Base-by-base conservation (phyloP, 2,797 vertebrate genomes). In the Epinephelus malabaricus region DNA sequence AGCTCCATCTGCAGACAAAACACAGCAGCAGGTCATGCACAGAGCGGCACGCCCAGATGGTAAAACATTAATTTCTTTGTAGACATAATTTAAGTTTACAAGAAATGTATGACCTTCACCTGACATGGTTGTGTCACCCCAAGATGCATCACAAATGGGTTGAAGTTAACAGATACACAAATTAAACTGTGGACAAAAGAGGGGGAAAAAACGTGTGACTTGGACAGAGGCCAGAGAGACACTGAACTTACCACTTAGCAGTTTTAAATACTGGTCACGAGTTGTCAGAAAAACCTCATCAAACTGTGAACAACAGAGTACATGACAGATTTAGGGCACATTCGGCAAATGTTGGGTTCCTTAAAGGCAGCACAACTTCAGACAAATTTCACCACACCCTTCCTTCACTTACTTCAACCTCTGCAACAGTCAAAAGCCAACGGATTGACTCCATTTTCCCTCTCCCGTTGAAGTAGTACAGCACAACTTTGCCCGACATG, bases 371-470 rank as follows among this genome's bases (percentile, higher is more conserved):
- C 19, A 30, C 15, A 21, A 2, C 10, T 60, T 53, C 0, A 50
- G 7, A 34, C 7, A 7, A 12, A 43, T 43, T 12, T 12, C 40
- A 43, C 34, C 34, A 34, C 34, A 34, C 34, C 34, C 7, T 34
- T 7, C 1, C 11, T 27, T 3, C 0, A 23, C 9, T 46, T 3
- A 98, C 98, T 94, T 99, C 96, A 43, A 97, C 95, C 6, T 92
- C 95, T 4, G 97, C 96, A 15, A 93, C 94, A 13, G 97, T 88
- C 79, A 99, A 50, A 50, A 99, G 92, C 97, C 97, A 99, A 23
- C 96, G 94, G 73, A 98, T 89, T 0, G 96, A 95, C 82, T 99
- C 98, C 97, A 98, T 98, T 87, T 70, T 96, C n/a, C 97, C 98
- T 76, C 97, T 94, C 19, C 95, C 97, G 0, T 90, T 81, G 14